Evolutionary conservation across 2,797 vertebrate genomes (phyloP).

Genomic region (Xenopus petersii): DNA sequence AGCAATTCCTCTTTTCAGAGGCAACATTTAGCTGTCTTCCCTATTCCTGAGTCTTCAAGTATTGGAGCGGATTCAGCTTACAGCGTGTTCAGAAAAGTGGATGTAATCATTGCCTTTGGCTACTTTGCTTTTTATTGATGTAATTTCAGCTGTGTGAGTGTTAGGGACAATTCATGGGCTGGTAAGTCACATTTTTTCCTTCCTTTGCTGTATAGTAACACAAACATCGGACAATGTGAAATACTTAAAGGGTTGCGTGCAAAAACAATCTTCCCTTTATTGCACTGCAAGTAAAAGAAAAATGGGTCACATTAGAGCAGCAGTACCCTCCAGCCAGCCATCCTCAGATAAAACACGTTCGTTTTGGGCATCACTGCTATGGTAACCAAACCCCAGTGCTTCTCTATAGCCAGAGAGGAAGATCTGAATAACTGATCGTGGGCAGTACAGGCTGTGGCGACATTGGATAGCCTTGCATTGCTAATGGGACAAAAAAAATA

Average conservation of each 20-base stretch:
- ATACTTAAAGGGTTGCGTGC: constrained; percentile 16
- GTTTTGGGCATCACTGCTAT: constrained; percentile 37
- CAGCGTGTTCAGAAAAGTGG: constrained; percentile 43
- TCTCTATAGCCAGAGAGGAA: constrained; percentile 8
- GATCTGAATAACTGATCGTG: constrained; percentile 9
- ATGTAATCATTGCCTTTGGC: constrained; percentile 47
- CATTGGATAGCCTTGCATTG: neutral
- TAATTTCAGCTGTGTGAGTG: constrained; percentile 35
- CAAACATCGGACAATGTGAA: constrained; percentile 15
- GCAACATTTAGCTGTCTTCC: constrained; percentile 26
- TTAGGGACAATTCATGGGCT: constrained; percentile 25
- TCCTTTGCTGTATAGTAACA: constrained; percentile 4
- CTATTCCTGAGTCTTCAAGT: constrained; percentile 22
- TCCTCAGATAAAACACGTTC: constrained; percentile 29
- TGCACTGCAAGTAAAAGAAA: constrained; percentile 16
- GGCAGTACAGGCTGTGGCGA: neutral
- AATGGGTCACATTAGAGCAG: constrained; percentile 22
- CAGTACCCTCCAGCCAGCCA: constrained; percentile 27
- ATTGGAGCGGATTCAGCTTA: constrained; percentile 39
- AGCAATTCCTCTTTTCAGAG: constrained; percentile 13
- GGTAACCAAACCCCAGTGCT: constrained; percentile 31
- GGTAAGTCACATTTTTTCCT: constrained; percentile 10
- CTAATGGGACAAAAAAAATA: constrained; percentile 16
- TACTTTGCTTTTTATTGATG: constrained; percentile 43
- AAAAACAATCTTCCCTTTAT: constrained; percentile 26